These are phyloP conservation scores for Caenorhabditis sinica DNA, from an alignment of 2,888 invertebrate species.

Conservation along the genomic window DNA sequence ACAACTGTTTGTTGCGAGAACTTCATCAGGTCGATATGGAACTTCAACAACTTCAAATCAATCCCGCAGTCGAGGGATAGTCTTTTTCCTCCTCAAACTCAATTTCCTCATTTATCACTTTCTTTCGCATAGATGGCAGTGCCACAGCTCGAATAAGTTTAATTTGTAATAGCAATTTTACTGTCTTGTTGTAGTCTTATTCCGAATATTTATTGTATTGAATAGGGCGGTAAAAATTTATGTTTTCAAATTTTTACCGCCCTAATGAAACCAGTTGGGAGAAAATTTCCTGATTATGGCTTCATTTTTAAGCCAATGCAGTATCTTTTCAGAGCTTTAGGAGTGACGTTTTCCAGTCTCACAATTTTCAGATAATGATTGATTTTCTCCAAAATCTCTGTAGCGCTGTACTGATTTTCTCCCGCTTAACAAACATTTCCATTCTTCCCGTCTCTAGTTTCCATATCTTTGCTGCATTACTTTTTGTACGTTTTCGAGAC, in stretches of 20 bases:
- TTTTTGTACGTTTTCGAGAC: conserved; percentile 12
- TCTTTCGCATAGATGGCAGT: conserved; percentile 30
- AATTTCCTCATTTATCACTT: conserved; percentile 11
- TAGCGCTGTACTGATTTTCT: background rate
- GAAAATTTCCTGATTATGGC: conserved; percentile 17
- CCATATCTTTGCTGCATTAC: conserved; percentile 36
- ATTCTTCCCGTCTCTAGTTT: conserved; percentile 30
- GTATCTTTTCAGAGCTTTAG: conserved; percentile 3
- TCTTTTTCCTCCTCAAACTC: background rate
- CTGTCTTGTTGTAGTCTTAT: background rate
- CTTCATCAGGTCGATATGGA: conserved; percentile 76
- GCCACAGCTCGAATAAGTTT: conserved; percentile 8
- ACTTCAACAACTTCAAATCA: conserved; percentile 72
- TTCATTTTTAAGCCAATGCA: conserved; percentile 16
- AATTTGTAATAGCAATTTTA: conserved; percentile 21
- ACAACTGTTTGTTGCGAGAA: conserved; percentile 78
- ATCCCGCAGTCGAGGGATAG: conserved; percentile 34
- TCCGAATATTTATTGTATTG: background rate
- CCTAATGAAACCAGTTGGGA: no score
- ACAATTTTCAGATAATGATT: background rate
- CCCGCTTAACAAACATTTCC: conserved; percentile 18
- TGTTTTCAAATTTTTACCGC: no score
- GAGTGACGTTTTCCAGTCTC: background rate
- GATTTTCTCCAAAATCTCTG: background rate
- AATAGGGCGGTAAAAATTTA: no score